Percentiles rank a stretch among this genome's conserved stretches.
phyloP scores from a whole-genome alignment of 2,888 invertebrate species.

The Alsophila aescularia region DNA sequence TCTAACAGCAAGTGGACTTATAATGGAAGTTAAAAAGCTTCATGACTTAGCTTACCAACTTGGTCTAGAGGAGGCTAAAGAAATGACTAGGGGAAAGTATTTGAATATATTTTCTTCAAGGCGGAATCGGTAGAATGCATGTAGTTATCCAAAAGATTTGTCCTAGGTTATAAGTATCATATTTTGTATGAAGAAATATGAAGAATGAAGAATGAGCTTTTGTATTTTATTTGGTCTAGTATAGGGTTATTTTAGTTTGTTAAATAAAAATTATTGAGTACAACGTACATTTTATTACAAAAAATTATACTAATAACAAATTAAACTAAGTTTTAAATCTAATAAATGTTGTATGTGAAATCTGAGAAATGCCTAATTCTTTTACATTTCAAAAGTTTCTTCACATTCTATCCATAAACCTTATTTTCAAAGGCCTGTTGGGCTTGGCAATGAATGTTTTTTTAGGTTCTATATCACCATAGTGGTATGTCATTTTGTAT shows the following conservation, averaged over 20 bases:
- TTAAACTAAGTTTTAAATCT: neutral
- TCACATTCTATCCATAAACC: slow-evolving; percentile 85
- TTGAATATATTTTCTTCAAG: slow-evolving; percentile 90
- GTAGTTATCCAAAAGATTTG: neutral
- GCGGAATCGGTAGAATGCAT: slow-evolving; percentile 55
- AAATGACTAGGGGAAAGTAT: slow-evolving; percentile 98
- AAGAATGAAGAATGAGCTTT: neutral
- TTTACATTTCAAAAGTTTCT: slow-evolving; percentile 5
- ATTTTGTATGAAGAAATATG: neutral
- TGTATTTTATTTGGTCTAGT: too few relatives aligned
- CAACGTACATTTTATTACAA: neutral
- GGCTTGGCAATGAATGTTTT: slow-evolving; percentile 85
- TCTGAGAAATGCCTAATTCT: neutral
- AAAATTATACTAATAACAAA: neutral
- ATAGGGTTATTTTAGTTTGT: neutral
- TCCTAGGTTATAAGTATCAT: neutral
- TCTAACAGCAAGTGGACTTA: slow-evolving; percentile 91
- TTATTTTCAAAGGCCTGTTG: slow-evolving; percentile 85
- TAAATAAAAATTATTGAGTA: slow-evolving; percentile 3
- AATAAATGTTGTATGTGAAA: slow-evolving; percentile 20
- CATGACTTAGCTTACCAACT: slow-evolving; percentile 97
- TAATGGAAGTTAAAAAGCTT: slow-evolving; percentile 96
- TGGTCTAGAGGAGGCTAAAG: slow-evolving; percentile 97
- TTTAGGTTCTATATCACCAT: slow-evolving; percentile 85
- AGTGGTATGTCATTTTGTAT: slow-evolving; percentile 87